Evolutionary conservation across 2,113 vertebrate species (phyloP).

Genomic region (Microtus oregoni): DNA sequence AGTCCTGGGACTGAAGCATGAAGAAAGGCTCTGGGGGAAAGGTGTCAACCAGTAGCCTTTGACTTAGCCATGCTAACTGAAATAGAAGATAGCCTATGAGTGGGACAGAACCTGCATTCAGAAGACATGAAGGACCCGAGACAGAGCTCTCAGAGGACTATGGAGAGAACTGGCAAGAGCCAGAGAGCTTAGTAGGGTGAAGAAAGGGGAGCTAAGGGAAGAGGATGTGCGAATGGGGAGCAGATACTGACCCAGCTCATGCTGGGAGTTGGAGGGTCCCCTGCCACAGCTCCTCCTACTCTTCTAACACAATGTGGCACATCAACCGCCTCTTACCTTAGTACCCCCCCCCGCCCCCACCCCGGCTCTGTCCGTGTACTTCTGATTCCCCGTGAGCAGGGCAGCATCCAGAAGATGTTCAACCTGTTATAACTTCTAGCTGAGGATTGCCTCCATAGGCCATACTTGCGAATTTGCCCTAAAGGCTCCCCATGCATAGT

Average conservation of each 20-base stretch:
- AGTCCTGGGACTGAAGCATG: background rate
- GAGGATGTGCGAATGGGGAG: background rate
- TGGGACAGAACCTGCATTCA: background rate
- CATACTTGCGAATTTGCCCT: background rate
- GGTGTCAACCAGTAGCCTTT: background rate
- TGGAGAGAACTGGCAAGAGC: background rate
- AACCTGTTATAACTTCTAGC: background rate
- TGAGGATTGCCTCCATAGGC: background rate
- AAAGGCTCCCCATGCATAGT: background rate
- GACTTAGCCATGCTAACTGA: background rate
- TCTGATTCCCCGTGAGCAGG: background rate
- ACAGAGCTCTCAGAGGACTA: background rate
- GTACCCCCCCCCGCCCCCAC: no score
- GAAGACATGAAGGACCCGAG: background rate
- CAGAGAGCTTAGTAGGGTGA: background rate
- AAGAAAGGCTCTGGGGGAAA: background rate
- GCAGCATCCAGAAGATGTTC: background rate
- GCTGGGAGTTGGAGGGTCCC: background rate
- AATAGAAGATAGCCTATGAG: background rate
- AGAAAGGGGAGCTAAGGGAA: background rate
- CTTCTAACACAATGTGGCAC: rapidly evolving
- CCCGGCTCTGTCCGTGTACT: background rate
- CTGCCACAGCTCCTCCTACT: background rate
- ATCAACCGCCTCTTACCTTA: background rate
- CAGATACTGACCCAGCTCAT: rapidly evolving